Percentiles rank a stretch among this genome's conserved stretches.
Conservation (phyloP, 2,113 vertebrate species). For the Chaetura pelagica region DNA sequence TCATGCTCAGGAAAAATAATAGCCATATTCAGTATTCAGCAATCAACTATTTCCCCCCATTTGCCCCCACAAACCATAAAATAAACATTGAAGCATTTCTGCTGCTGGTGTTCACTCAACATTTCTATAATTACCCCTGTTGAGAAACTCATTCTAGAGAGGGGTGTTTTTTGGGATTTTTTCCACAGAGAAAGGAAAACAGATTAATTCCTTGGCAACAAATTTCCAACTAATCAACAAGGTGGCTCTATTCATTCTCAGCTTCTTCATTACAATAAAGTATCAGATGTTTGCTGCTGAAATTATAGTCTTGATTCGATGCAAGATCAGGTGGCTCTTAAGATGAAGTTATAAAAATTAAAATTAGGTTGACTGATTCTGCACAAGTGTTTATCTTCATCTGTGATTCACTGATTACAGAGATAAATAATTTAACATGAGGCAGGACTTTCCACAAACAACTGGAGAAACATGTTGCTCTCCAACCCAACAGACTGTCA, state of each 20-base stretch:
- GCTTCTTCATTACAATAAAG: constrained; percentile 53
- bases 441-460: constrained; percentile 19
- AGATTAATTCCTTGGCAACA: constrained; percentile 78
- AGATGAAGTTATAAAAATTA: constrained; percentile 58
- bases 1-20: neutral
- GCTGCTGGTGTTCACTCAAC: constrained; percentile 42
- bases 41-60: neutral
- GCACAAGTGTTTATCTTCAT: constrained; percentile 2
- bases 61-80: neutral
- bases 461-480: constrained; percentile 6
- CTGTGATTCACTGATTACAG: constrained; percentile 24
- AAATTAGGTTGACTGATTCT: constrained; percentile 41
- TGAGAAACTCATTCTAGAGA: constrained; percentile 68
- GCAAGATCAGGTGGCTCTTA: constrained; percentile 45
- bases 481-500: neutral
- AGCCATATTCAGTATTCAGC: neutral
- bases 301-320: constrained; percentile 16
- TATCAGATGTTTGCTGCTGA: constrained; percentile 43
- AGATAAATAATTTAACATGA: neutral
- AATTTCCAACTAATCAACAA: constrained; percentile 77
- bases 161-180: neutral
- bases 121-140: constrained; percentile 71
- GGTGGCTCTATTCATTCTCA: constrained; percentile 42
- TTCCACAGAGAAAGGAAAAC: constrained; percentile 38
- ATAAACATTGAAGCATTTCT: constrained; percentile 37